These are phyloP conservation scores for Hirtodrosophila alboralis DNA, from an alignment of 2,888 invertebrate species.

Conservation along the genomic window DNA sequence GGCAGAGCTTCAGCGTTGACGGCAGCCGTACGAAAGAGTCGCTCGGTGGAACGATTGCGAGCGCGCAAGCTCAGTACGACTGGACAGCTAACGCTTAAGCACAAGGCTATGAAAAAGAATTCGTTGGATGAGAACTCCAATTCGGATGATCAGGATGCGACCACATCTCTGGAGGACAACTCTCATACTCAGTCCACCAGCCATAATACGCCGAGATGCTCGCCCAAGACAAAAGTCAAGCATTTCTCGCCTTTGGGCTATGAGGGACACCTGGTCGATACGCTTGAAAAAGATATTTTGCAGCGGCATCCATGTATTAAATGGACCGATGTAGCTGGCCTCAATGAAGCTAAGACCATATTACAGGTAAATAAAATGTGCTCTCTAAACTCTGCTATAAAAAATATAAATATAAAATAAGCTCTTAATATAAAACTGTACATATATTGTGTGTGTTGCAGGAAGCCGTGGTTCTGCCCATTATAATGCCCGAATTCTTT, in stretches of 20 bases:
- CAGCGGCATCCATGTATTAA: conserved; percentile 92
- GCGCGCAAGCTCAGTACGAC: conserved; percentile 83
- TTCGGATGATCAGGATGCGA: conserved; percentile 84
- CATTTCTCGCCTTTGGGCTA: conserved; percentile 87
- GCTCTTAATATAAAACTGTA: too few species aligned
- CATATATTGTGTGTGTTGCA: conserved; percentile 75
- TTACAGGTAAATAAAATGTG: conserved; percentile 82
- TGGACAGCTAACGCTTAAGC: conserved; percentile 84
- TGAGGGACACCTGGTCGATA: conserved; percentile 91
- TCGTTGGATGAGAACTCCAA: conserved; percentile 84
- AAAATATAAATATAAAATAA: too few species aligned
- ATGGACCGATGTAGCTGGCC: conserved; percentile 91
- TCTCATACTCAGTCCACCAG: conserved; percentile 71
- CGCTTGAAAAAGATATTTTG: conserved; percentile 92
- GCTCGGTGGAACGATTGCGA: conserved; percentile 83
- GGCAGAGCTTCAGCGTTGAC: conserved; percentile 73
- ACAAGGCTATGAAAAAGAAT: conserved; percentile 81
- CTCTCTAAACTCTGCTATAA: too few species aligned
- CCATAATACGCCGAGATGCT: conserved; percentile 81
- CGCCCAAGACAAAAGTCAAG: conserved; percentile 82
- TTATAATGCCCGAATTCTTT: conserved; percentile 95
- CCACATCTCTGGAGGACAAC: conserved; percentile 84
- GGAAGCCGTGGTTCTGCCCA: conserved; percentile 94
- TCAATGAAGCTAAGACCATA: conserved; percentile 90
- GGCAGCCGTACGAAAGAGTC: conserved; percentile 83